Evolutionary conservation across 2,113 vertebrate genomes (phyloP), one percentile per base, ranked within the genome.

Genomic region (Cyprinus carpio): DNA sequence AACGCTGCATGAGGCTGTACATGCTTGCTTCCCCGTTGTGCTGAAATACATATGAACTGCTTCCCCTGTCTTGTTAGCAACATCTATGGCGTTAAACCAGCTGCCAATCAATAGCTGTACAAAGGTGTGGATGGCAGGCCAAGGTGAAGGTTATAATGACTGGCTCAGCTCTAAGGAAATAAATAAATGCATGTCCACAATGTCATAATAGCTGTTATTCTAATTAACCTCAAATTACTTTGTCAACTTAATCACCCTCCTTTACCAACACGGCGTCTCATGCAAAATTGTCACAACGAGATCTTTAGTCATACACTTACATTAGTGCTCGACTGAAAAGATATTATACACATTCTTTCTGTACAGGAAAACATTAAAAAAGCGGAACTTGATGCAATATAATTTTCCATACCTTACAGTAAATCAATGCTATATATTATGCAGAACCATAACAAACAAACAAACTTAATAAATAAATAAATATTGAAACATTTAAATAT

Each of bases 81-180:
- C 83, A 69, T 74, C 82, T 82, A 90, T 43, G 60, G 78, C 85
- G 82, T 76, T 87, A 86, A 88, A 87, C 49, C 56, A 46, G 54
- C 74, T 49, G 31, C 60, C 85, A 87, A 89, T 90, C 89, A 87
- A 89, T 89, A 88, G 60, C 40, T 74, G 54, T 84, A 78, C 81
- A 84, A 78, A 78, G 75, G 56, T 83, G 51, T 72, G 71, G 75
- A 83, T 37, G 29, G 86, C 20, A 85, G 77, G 86, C 60, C 69
- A 84, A 84, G 86, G 87, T 87, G 64, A 89, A 84, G 76, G 83
- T 87, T 83, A 82, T 58, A 80, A 72, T 34, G 69, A 86, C 27
- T 34, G 27, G 9, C 62, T 31, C 8, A 25, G 34, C 51, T 77
- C 82, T 62, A 69, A 81, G 31, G n/a, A 84, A 62, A 76, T 4